phyloP scores from a whole-genome alignment of 2,797 vertebrate species.

The Anguilla pacifica region DNA sequence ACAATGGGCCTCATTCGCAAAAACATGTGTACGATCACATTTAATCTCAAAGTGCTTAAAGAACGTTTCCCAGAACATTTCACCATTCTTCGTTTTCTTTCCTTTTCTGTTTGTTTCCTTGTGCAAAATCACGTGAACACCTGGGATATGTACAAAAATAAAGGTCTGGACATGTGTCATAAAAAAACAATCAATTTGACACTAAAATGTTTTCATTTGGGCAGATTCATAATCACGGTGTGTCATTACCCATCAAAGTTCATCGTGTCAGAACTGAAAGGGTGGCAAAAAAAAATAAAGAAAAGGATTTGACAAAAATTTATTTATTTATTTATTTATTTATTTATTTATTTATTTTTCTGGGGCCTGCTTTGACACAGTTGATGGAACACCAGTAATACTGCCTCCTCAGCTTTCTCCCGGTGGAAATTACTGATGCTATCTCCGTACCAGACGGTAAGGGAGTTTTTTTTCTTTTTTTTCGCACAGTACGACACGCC shows the following conservation, averaged over 20 bases:
- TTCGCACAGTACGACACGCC: not conserved
- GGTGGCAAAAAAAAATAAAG: not conserved
- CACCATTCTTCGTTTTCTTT: too few species aligned
- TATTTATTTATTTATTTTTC: not conserved
- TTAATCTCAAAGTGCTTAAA: too few species aligned
- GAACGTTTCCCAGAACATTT: too few species aligned
- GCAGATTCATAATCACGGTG: not conserved
- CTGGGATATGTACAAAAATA: too few species aligned
- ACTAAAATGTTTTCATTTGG: not conserved
- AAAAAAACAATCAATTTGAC: too few species aligned
- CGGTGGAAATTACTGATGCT: constrained; percentile 15
- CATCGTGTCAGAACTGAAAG: not conserved
- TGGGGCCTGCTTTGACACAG: not conserved
- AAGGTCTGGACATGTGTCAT: too few species aligned
- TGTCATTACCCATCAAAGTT: not conserved
- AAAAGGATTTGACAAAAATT: not conserved
- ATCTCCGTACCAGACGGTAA: not conserved
- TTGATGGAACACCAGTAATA: constrained; percentile 12
- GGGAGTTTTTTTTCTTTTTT: not conserved
- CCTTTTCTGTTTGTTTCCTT: too few species aligned
- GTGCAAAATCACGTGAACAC: too few species aligned
- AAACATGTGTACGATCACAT: too few species aligned
- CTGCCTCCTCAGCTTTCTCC: not conserved
- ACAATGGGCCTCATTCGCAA: too few species aligned
- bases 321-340: not conserved